phyloP scores from a whole-genome alignment of 2,888 invertebrate genomes.

The Apocheima hispidaria region DNA sequence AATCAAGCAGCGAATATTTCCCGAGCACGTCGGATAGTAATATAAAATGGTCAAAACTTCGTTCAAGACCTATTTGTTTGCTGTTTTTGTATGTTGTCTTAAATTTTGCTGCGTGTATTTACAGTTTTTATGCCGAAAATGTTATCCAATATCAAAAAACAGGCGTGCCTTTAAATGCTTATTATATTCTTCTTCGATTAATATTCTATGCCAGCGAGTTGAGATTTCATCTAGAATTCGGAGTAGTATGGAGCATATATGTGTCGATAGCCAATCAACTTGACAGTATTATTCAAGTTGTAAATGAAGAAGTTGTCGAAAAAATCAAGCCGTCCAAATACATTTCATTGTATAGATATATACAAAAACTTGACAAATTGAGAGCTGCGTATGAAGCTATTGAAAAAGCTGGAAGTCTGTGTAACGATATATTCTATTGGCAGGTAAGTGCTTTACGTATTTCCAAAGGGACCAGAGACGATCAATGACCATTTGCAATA shows the following conservation, averaged over 20 bases:
- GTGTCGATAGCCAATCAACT: not conserved
- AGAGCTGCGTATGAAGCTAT: not conserved
- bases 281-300: not conserved
- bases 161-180: not conserved
- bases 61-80: too few relatives aligned
- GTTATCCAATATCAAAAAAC: not conserved
- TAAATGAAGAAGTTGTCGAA: not conserved
- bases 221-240: not conserved
- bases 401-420: not conserved
- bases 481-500: too few relatives aligned
- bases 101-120: not conserved
- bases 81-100: too few relatives aligned
- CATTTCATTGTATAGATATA: not conserved
- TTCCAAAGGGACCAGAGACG: too few relatives aligned
- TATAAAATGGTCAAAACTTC: not conserved
- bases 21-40: too few relatives aligned
- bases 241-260: slow-evolving; percentile 1
- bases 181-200: not conserved
- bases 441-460: not conserved
- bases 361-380: not conserved
- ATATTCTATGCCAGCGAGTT: not conserved
- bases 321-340: not conserved
- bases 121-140: too few relatives aligned
- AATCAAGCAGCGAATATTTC: not conserved
- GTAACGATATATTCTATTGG: not conserved